Percentiles rank a stretch among this genome's conserved stretches.
phyloP scores from a whole-genome alignment of 2,888 invertebrate genomes.

The Salpingus planirostris region DNA sequence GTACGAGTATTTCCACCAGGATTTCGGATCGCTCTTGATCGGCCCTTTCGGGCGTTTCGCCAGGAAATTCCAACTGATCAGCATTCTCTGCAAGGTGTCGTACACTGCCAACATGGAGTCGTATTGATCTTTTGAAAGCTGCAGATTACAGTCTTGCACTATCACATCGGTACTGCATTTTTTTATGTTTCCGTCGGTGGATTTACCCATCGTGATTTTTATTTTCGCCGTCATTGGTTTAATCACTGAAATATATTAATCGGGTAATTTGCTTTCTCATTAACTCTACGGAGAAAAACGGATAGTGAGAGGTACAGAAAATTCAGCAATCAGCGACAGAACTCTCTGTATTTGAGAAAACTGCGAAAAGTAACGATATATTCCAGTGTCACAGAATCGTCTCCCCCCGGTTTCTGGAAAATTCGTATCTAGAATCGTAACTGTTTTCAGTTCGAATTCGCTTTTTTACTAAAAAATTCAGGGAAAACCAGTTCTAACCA shows the following conservation, averaged over 20 bases:
- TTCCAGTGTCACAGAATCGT: too few relatives aligned
- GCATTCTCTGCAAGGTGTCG: constrained; percentile 54
- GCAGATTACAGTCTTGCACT: constrained; percentile 64
- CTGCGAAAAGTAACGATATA: too few relatives aligned
- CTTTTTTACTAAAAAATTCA: too few relatives aligned
- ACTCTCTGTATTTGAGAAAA: too few relatives aligned
- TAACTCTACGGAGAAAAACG: background rate
- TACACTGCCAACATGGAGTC: constrained; percentile 50
- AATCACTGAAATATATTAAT: constrained; percentile 50
- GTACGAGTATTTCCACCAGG: constrained; percentile 73
- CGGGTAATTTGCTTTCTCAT: too few relatives aligned
- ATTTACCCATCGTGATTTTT: constrained; percentile 60
- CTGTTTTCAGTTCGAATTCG: too few relatives aligned
- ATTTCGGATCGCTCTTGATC: constrained; percentile 49
- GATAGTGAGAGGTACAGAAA: too few relatives aligned
- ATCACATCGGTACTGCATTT: constrained; percentile 61
- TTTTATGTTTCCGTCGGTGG: constrained; percentile 46
- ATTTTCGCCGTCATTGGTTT: constrained; percentile 71
- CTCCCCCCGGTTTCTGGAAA: too few relatives aligned
- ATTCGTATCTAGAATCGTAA: too few relatives aligned
- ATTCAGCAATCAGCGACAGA: too few relatives aligned
- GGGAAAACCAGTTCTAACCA: too few relatives aligned
- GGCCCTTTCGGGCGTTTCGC: constrained; percentile 31
- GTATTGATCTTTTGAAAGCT: constrained; percentile 65
- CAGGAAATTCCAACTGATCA: constrained; percentile 52